A percentile compares a stretch with the other conserved stretches of the same genome.
phyloP scores from a whole-genome alignment of 2,797 vertebrate species.

The Heterohyrax brucei region DNA sequence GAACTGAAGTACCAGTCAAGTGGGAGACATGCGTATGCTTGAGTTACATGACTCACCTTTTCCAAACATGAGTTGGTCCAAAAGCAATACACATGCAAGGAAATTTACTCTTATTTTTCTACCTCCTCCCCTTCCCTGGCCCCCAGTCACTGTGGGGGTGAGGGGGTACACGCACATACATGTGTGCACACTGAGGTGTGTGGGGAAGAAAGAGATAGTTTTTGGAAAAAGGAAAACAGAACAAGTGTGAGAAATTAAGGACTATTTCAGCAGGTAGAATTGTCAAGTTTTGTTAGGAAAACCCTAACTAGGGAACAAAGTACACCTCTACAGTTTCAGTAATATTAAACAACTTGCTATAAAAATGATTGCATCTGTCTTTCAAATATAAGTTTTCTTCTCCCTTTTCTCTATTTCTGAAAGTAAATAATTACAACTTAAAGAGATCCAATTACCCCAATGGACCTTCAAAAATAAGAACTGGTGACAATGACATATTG shows the following conservation, averaged over 20 bases:
- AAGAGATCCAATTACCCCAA: conserved; percentile 19
- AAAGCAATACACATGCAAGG: not conserved
- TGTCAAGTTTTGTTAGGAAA: conserved; percentile 47
- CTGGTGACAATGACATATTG: not conserved
- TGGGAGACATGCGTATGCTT: conserved; percentile 50
- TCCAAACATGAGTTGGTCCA: conserved; percentile 9
- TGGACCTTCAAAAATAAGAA: conserved; percentile 30
- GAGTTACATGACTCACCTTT: conserved; percentile 40
- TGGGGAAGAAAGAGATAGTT: not conserved
- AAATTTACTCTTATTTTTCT: not conserved
- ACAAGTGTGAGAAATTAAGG: conserved; percentile 4
- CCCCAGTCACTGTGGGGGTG: not conserved
- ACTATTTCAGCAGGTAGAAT: not conserved
- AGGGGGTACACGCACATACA: not conserved
- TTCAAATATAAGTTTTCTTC: conserved; percentile 43
- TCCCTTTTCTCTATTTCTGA: conserved; percentile 22
- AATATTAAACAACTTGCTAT: conserved; percentile 19
- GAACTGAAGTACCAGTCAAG: conserved; percentile 56
- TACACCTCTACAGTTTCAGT: conserved; percentile 20
- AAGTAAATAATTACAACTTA: conserved; percentile 21
- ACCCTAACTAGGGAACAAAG: not conserved
- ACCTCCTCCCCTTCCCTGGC: not conserved
- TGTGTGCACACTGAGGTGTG: not conserved
- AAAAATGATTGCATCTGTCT: conserved; percentile 9
- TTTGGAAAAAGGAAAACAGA: not conserved